phyloP scores from a whole-genome alignment of 2,113 vertebrate genomes.

The Petroica traversi region DNA sequence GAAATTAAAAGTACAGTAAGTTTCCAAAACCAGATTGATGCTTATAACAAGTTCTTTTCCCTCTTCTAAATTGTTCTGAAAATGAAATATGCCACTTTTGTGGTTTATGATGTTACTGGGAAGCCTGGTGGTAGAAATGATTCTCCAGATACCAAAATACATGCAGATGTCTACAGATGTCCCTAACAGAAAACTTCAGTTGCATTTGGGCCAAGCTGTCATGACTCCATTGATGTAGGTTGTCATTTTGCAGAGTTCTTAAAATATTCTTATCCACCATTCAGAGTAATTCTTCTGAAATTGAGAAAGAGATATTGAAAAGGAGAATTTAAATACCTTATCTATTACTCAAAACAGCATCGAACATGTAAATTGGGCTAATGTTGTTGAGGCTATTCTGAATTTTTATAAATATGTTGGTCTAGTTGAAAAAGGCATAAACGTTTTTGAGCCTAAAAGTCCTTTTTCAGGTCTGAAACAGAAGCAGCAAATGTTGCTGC shows the following conservation, averaged over 20 bases:
- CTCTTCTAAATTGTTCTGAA: slow-evolving; percentile 10
- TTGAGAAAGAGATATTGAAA: neutral
- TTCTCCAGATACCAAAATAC: slow-evolving; percentile 37
- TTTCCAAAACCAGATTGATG: slow-evolving; percentile 28
- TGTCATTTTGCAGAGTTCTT: slow-evolving; percentile 17
- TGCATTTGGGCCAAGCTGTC: slow-evolving; percentile 14
- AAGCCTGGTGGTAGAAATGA: neutral
- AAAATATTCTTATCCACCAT: neutral
- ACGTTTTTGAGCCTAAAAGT: neutral
- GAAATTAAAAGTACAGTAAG: neutral
- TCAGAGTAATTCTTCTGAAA: neutral
- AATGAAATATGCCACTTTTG: slow-evolving; percentile 30
- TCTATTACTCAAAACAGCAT: neutral
- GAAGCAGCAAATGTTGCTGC: neutral
- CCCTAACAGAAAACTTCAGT: neutral
- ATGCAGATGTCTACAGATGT: neutral
- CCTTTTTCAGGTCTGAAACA: neutral
- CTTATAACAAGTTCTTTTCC: slow-evolving; percentile 23
- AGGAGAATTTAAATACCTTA: neutral
- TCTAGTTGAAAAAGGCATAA: neutral
- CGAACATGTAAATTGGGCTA: neutral
- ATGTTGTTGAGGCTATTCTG: neutral
- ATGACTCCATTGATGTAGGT: neutral
- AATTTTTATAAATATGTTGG: neutral
- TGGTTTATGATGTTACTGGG: slow-evolving; percentile 46